phyloP scores from a whole-genome alignment of 2,888 invertebrate species.

The Idaea dimidiata region DNA sequence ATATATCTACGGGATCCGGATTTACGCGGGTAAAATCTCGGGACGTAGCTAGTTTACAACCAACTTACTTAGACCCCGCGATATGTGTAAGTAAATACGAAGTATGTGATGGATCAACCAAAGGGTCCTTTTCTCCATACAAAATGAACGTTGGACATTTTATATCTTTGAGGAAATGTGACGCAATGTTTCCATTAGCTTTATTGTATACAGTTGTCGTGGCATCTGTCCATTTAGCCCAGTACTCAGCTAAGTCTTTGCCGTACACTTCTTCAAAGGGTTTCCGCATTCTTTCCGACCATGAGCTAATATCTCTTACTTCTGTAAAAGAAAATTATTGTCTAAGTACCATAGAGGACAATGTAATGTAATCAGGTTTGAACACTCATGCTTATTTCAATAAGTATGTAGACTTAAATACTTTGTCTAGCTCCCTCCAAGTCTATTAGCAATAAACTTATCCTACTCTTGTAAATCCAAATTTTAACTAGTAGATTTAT shows the following conservation, averaged over 20 bases:
- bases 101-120: conserved; percentile 88
- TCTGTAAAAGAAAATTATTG: conserved; percentile 58
- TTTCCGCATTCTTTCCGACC: conserved; percentile 89
- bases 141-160: conserved; percentile 89
- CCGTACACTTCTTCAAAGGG: conserved; percentile 89
- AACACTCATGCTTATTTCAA: too few species aligned
- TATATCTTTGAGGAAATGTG: conserved; percentile 81
- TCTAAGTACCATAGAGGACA: too few species aligned
- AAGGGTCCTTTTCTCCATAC: conserved; percentile 91
- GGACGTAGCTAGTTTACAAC: not conserved
- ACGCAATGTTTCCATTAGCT: conserved; percentile 87
- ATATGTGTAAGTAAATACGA: conserved; percentile 86
- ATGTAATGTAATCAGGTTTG: too few species aligned
- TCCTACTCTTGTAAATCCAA: too few species aligned
- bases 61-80: conserved; percentile 81
- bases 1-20: too few species aligned
- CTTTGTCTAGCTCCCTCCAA: too few species aligned
- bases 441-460: too few species aligned
- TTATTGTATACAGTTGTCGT: conserved; percentile 77
- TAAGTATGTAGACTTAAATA: too few species aligned
- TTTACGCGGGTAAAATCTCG: too few species aligned
- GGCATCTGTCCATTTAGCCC: conserved; percentile 87
- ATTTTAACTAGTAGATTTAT: too few species aligned
- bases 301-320: conserved; percentile 86
- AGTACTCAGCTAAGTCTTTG: conserved; percentile 83